phyloP scores from a whole-genome alignment of 2,888 invertebrate species.

The Hirudinaria manillensis region DNA sequence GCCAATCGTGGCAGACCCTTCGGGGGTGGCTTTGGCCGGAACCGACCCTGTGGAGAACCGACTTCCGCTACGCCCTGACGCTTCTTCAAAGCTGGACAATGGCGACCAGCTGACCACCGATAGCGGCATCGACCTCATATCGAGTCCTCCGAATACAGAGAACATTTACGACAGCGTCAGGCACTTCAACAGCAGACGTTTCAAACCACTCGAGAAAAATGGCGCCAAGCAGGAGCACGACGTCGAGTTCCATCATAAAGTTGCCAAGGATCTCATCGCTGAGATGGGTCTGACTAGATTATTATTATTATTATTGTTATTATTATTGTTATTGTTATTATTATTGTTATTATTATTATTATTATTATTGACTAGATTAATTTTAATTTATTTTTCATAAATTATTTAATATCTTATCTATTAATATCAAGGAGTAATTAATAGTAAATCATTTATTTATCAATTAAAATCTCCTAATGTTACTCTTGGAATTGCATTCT shows the following conservation, averaged over 20 bases:
- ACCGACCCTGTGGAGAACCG: neutral
- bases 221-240: neutral
- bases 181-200: neutral
- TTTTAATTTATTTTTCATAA: no score
- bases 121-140: neutral
- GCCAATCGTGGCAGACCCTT: neutral
- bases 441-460: no score
- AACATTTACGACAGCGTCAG: slow-evolving; percentile 23
- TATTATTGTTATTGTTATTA: no score
- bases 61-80: neutral
- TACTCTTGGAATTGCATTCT: no score
- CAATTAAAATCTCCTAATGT: no score
- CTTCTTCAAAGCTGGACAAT: neutral
- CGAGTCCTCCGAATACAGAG: neutral
- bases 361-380: no score
- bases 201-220: neutral
- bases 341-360: no score
- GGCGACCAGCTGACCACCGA: neutral
- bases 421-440: no score
- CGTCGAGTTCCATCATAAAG: slow-evolving; percentile 10
- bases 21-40: neutral
- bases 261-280: neutral
- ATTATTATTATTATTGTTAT: neutral
- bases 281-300: no score
- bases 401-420: no score